Percentiles rank a stretch among this genome's conserved stretches.
Conservation (phyloP, 2,797 vertebrate genomes). For the Neostethus bicornis region DNA sequence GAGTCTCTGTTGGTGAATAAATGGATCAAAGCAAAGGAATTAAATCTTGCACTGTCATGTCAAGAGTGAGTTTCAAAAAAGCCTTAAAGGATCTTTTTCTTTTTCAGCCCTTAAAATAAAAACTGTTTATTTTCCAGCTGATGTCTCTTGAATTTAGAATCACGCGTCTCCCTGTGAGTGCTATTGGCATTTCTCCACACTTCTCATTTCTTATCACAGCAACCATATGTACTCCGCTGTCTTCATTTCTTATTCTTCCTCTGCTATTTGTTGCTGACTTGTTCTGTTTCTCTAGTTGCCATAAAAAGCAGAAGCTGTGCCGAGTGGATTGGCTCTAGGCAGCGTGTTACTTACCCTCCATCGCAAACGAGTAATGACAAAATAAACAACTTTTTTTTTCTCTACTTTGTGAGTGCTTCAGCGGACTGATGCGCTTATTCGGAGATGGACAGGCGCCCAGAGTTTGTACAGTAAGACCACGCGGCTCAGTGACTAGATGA, state of each 20-base stretch:
- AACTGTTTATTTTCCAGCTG: conserved; percentile 29
- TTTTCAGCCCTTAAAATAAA: conserved; percentile 11
- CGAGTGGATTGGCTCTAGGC: conserved; percentile 54
- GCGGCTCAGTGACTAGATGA: conserved; percentile 30
- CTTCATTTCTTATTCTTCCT: conserved; percentile 46
- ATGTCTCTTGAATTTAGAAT: conserved; percentile 54
- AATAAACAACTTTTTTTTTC: background rate
- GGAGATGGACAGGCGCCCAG: conserved; percentile 53
- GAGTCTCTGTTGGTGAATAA: conserved; percentile 77
- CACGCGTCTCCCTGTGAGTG: conserved; percentile 29
- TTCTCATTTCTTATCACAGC: conserved; percentile 64
- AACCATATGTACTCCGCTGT: conserved; percentile 54
- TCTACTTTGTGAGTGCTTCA: conserved; percentile 22
- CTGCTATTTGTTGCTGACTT: conserved; percentile 56
- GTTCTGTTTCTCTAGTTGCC: conserved; percentile 50
- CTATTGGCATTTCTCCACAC: conserved; percentile 31
- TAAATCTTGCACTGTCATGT: conserved; percentile 23
- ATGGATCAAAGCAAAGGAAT: conserved; percentile 26
- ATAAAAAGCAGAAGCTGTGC: conserved; percentile 43
- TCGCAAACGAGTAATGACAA: conserved; percentile 10
- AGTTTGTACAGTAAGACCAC: conserved; percentile 24
- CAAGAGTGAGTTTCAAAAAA: conserved; percentile 5
- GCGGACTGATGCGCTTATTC: conserved; percentile 57
- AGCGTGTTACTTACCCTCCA: conserved; percentile 43
- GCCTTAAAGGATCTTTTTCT: conserved; percentile 12